A percentile compares a stretch with the other conserved stretches of the same genome.
phyloP scores from a whole-genome alignment of 1,140 invertebrate genomes.

The Bilobella aurantiaca region DNA sequence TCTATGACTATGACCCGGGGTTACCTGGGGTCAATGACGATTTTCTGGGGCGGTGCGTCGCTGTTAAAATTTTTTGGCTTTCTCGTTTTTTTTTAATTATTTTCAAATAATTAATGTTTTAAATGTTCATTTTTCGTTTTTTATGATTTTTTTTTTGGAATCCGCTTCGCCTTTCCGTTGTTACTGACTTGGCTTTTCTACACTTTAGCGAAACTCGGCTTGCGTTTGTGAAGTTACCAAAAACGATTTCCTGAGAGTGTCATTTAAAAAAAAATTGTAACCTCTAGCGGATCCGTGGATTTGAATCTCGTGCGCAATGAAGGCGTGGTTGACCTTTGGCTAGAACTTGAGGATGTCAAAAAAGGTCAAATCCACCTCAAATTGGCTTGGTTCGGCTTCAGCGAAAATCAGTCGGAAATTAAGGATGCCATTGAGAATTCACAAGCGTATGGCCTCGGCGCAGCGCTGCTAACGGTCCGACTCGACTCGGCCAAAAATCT shows the following conservation, averaged over 20 bases:
- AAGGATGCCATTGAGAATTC: constrained; percentile 40
- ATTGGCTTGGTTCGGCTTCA: constrained; percentile 74
- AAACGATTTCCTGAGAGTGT: too few species aligned
- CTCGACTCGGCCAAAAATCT: constrained; percentile 82
- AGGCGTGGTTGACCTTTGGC: constrained; percentile 51
- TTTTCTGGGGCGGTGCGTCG: constrained; percentile 60
- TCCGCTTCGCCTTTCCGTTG: too few species aligned
- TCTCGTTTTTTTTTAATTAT: not conserved
- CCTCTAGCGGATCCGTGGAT: constrained; percentile 30
- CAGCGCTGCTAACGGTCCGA: constrained; percentile 61
- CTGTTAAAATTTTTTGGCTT: constrained; percentile 5
- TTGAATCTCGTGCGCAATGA: constrained; percentile 35
- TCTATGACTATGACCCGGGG: constrained; percentile 76
- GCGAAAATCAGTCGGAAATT: constrained; percentile 57
- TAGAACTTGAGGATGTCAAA: constrained; percentile 84
- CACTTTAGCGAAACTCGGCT: too few species aligned
- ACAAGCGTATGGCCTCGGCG: constrained; percentile 37
- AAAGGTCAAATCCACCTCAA: constrained; percentile 81
- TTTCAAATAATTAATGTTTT: constrained; percentile 8
- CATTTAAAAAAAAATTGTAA: too few species aligned
- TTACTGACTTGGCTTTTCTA: too few species aligned
- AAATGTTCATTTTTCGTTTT: too few species aligned
- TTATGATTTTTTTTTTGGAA: too few species aligned
- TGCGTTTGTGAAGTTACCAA: too few species aligned
- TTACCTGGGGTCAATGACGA: constrained; percentile 69